Evolutionary conservation across 2,113 vertebrate genomes (phyloP), one percentile per base, ranked within the genome.

Genomic region (Dipodomys spectabilis): DNA sequence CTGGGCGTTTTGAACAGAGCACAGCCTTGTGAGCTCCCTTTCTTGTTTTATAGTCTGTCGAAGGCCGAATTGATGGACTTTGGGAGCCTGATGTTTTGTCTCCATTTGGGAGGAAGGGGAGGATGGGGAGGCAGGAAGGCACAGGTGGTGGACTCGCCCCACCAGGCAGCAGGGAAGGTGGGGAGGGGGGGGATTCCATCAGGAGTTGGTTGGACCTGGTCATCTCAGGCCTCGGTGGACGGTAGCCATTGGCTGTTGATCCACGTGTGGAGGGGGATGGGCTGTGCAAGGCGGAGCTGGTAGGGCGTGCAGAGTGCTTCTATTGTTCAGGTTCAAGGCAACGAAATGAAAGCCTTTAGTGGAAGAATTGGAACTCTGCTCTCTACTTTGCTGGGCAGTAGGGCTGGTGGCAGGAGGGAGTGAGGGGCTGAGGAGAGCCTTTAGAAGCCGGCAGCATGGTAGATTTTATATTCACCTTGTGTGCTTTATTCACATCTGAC

Each of bases 71-170:
- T 82, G 0, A 0, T 73, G 30, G 79, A 60, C 19, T 30, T 57
- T 13, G 77, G 73, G 67, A 60, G 49, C 67, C 79, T 84, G 32
- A 32, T n/a, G 32, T 80, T 78, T 15, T 2, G 16, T 27, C 68
- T 18, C 69, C 57, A 32, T n/a, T 30, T 77, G 73, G 73, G 19
- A 32, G 64, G 35, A 53, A 30, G 69, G 7, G 7, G 75, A 35
- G 35, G 73, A 13, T 16, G n/a, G 28, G 75, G 19, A 25, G 44
- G 2, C 28, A 6, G 53, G 77, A 45, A 44, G 75, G 18, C 9
- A 0, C 28, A 27, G 49, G 7, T 2, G 5, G 19, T 13, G 10
- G 35, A 4, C 32, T 3, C 5, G 0, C 0, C 4, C 53, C 12
- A 13, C 53, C 16, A 57, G 53, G 53, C 10, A 15, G 65, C 23